Evolutionary conservation across 2,888 invertebrate species (phyloP), one percentile per base, ranked within the genome.

Genomic region (Alcis repandata): DNA sequence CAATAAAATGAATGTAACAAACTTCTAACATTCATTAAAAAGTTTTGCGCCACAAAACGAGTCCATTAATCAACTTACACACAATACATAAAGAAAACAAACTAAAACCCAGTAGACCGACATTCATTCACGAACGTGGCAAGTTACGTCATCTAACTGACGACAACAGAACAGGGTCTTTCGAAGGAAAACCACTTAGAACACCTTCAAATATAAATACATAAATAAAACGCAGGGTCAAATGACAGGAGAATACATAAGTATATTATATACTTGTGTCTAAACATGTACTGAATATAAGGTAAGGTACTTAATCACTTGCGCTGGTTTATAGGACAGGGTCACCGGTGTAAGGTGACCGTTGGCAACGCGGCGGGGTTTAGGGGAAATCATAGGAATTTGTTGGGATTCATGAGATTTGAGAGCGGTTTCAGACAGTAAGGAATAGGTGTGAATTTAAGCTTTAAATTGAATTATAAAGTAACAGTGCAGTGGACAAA

Each of bases 111-210:
- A 17, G n/a, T 6, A 22, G 10, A n/a, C 0, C 20, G 33, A 17
- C 11, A 61, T 49, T 41, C 33, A 53, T 56, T 56, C 56, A 41
- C 40, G n/a, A 46, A 53, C 60, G 27, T 22, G 15, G 1, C 36
- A 32, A 8, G 20, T 41, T 49, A 33, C 49, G 49, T 43, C 41
- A 62, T 56, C 61, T 32, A 48, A 19, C 19, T 20, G 54, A 62
- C 19, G 41, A 53, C 38, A 15, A 19, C 36, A 38, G 46, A 53
- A 48, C 67, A 63, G 32, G 52, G 59, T 20, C 51, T 40, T 41
- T 52, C 19, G 36, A 63, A 67, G 66, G 67, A 67, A 56, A 67
- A 67, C 62, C 32, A 48, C 58, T 17, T 59, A 62, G 32, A 51
- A 61, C 40, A 11, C 10, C 19, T 11, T 38, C 52, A 19, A 19